Conservation (phyloP, 2,797 vertebrate genomes). For the Scolopax rusticola region DNA sequence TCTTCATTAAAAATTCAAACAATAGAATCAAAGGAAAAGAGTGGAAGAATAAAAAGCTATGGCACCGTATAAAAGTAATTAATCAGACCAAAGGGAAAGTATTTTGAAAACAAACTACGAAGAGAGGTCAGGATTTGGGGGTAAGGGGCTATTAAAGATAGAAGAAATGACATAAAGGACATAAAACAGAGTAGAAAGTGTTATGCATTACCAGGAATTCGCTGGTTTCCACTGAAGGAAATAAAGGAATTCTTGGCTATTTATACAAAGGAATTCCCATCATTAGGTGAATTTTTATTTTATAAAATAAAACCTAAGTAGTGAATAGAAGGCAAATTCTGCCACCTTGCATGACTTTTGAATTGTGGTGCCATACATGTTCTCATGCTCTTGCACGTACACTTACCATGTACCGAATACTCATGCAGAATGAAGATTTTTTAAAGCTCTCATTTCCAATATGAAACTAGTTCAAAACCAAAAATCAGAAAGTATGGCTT, state of each 20-base stretch:
- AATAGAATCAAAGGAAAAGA: not conserved
- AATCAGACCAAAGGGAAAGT: not conserved
- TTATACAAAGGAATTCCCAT: not conserved
- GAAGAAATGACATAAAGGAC: not conserved
- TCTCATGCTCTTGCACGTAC: not conserved
- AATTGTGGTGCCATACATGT: fast-evolving
- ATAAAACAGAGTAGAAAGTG: not conserved
- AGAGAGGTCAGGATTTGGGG: not conserved
- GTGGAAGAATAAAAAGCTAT: not conserved
- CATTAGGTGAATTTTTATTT: not conserved
- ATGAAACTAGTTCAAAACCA: not conserved
- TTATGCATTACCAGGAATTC: not conserved
- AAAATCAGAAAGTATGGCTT: not conserved
- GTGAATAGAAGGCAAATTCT: not conserved
- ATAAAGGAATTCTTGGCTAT: not conserved
- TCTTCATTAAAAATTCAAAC: conserved; percentile 59
- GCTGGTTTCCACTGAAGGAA: not conserved
- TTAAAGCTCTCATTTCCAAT: not conserved
- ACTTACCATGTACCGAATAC: not conserved
- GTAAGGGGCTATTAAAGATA: not conserved
- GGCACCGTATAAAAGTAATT: not conserved
- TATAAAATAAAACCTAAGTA: not conserved
- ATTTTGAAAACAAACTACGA: conserved; percentile 13
- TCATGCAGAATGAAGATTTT: not conserved
- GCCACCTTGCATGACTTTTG: not conserved